phyloP scores from a whole-genome alignment of 2,888 invertebrate species.

The Sarcophaga subvicina region DNA sequence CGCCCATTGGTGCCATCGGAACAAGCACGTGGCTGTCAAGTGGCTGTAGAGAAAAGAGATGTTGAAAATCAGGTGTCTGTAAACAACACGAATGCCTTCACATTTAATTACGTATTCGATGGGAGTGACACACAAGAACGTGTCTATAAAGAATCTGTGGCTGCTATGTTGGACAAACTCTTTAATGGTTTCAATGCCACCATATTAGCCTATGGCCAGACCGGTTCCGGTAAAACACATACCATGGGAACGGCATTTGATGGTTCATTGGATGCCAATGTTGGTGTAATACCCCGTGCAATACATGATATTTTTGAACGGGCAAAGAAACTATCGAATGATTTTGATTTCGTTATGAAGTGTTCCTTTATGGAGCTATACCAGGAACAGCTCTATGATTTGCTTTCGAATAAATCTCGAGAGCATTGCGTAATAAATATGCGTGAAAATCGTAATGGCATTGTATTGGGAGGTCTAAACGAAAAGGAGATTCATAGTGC shows the following conservation, averaged over 20 bases:
- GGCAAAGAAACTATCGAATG: constrained; percentile 81
- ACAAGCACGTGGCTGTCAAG: constrained; percentile 88
- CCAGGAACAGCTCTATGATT: constrained; percentile 93
- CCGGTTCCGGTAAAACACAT: constrained; percentile 77
- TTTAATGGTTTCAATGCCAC: constrained; percentile 96
- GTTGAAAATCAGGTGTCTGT: constrained; percentile 88
- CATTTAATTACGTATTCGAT: constrained; percentile 92
- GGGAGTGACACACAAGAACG: constrained; percentile 87
- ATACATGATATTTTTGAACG: constrained; percentile 90
- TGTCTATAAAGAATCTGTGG: constrained; percentile 89
- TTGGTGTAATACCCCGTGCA: constrained; percentile 94
- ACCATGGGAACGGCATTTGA: constrained; percentile 90
- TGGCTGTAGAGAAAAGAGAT: constrained; percentile 86
- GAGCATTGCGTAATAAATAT: constrained; percentile 91
- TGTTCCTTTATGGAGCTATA: constrained; percentile 95
- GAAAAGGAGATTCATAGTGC: constrained; percentile 85
- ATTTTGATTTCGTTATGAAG: constrained; percentile 86
- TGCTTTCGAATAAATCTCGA: constrained; percentile 87
- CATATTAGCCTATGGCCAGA: constrained; percentile 97
- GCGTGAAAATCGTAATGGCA: constrained; percentile 88
- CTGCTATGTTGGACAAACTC: constrained; percentile 87
- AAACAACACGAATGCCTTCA: constrained; percentile 87
- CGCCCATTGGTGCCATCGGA: constrained; percentile 91
- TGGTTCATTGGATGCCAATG: constrained; percentile 84
- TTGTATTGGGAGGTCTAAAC: constrained; percentile 85